Evolutionary conservation across 2,797 vertebrate genomes (phyloP).

Genomic region (Sebastes iracundus): DNA sequence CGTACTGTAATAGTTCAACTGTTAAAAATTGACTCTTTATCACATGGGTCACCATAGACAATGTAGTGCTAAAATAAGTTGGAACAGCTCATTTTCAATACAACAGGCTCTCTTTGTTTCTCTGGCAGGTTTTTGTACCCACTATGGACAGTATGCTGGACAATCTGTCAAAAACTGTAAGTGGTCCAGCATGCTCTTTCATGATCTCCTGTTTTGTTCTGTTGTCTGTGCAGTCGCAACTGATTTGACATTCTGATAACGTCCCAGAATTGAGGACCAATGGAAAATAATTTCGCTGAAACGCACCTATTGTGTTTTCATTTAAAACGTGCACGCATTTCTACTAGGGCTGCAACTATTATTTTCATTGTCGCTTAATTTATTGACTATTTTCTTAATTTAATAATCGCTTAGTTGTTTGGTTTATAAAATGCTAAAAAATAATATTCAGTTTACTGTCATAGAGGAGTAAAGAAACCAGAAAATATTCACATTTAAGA

Average conservation of each 20-base stretch:
- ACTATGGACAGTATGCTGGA: slow-evolving; percentile 68
- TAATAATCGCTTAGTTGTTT: no score
- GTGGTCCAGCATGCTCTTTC: background rate
- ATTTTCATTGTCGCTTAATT: no score
- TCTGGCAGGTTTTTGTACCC: slow-evolving; percentile 28
- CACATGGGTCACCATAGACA: background rate
- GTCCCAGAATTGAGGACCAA: background rate
- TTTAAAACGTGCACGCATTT: background rate
- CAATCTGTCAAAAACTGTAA: slow-evolving; percentile 64
- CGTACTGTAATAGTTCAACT: background rate
- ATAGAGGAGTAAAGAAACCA: no score
- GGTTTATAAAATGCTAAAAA: no score
- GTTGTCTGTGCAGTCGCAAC: background rate
- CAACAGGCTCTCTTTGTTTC: background rate
- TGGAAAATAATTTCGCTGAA: background rate
- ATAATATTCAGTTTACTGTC: no score
- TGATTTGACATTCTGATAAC: background rate
- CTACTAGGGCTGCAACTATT: no score
- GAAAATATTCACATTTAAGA: no score
- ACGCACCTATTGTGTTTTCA: background rate
- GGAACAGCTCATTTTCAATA: background rate
- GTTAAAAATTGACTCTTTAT: background rate
- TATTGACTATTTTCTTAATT: no score
- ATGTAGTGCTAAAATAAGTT: background rate
- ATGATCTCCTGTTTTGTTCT: background rate